Base-by-base conservation (phyloP, 2,797 vertebrate species). In the Erithacus rubecula region DNA sequence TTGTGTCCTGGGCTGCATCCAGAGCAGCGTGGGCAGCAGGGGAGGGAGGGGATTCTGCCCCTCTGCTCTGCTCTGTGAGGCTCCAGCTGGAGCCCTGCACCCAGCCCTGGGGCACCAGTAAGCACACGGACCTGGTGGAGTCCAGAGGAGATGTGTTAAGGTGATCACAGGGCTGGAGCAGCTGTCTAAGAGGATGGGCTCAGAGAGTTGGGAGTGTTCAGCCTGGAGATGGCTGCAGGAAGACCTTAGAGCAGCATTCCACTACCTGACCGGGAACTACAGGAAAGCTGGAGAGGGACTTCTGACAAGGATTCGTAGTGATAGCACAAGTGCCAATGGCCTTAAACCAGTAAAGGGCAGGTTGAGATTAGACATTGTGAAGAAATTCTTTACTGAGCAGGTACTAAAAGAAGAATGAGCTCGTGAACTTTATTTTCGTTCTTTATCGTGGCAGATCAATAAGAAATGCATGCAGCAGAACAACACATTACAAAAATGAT, bases 81-180 rank as follows among this genome's bases (percentile, higher is more conserved):
- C 1, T 29, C 16, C 37, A 26, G 16, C 59, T 44, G n/a, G 0
- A 29, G 0, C 0, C 0, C 37, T 67, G 62, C n/a, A n/a, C 17
- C 24, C 71, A 60, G 30, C 24, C 15, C 30, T 27, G 30, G 39
- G 8, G 2, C 39, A 44, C 4, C 4, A 9, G 8, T 16, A 21
- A 8, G 12, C 30, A 46, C 9, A 8, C 3, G 5, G n/a, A 27
- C 0, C 26, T 60, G 10, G 3, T 53, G 60, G 12, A 62, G 12
- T 41, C 34, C 2, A 2, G 7, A 27, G 30, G 39, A 41, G 8
- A 39, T 18, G 7, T 0, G 0, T 11, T 41, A 26, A 53, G 15
- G 36, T 0, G 0, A 16, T 60, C 12, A 8, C 14, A 27, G 47
- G 39, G 12, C 39, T 52, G 24, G 36, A 47, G 32, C 39, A 41